A percentile compares a stretch with the other conserved stretches of the same genome.
Evolutionary conservation across 2,113 vertebrate genomes (phyloP).

Genomic region (Megaleporinus macrocephalus): DNA sequence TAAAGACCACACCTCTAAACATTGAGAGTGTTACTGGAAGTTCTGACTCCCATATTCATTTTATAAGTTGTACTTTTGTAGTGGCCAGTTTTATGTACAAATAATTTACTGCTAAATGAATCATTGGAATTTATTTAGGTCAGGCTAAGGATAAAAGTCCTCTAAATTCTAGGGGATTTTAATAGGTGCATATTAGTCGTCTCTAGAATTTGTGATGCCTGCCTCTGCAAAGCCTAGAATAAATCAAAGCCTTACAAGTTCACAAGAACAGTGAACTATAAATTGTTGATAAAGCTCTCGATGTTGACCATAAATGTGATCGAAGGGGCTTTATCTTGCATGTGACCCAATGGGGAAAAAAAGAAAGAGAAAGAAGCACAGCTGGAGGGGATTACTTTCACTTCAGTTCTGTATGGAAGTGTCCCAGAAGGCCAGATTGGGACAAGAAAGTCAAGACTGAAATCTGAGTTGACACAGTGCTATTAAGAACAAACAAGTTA

Average conservation of each 20-base stretch:
- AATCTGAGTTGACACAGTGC: not conserved
- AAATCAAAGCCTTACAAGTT: not conserved
- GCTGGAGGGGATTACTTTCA: conserved; percentile 9
- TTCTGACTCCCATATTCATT: not conserved
- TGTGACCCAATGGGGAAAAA: not conserved
- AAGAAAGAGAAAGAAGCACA: not conserved
- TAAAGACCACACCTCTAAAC: too few relatives aligned
- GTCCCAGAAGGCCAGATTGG: not conserved
- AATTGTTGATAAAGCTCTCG: not conserved
- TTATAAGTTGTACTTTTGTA: too few relatives aligned
- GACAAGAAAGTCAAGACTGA: not conserved
- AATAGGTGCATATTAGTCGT: not conserved
- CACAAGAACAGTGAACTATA: not conserved
- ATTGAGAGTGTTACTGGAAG: too few relatives aligned
- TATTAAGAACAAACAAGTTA: not conserved
- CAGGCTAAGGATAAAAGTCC: too few relatives aligned
- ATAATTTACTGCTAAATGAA: not conserved
- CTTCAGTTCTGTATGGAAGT: not conserved
- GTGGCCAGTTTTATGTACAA: too few relatives aligned
- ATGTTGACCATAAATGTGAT: not conserved
- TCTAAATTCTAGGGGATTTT: not conserved
- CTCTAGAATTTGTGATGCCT: not conserved
- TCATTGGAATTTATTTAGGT: not conserved
- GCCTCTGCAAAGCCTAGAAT: not conserved
- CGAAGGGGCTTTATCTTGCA: not conserved